Conservation (phyloP, 2,888 invertebrate species). For the Melieria crassipennis region DNA sequence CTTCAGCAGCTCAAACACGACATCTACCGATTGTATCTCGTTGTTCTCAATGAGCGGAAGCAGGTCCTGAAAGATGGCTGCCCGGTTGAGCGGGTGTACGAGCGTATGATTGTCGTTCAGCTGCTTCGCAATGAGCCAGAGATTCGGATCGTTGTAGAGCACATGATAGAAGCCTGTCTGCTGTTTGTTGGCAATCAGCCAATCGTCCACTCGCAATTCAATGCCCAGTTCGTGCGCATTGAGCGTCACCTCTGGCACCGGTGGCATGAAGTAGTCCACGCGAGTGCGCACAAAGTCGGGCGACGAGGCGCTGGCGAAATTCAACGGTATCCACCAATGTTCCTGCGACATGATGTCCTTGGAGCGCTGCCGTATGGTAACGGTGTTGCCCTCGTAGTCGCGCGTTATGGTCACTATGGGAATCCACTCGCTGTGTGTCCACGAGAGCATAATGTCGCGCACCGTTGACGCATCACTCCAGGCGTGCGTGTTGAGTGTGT, state of each 20-base stretch:
- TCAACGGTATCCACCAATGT: conserved; percentile 62
- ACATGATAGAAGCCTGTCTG: conserved; percentile 70
- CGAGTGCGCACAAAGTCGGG: conserved; percentile 54
- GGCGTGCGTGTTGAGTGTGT: conserved; percentile 37
- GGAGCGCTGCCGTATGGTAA: conserved; percentile 69
- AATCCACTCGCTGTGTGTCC: conserved; percentile 72
- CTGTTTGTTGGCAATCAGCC: conserved; percentile 63
- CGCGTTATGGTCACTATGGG: conserved; percentile 69
- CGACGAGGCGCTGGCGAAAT: conserved; percentile 55
- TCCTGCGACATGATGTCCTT: conserved; percentile 48
- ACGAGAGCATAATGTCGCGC: conserved; percentile 69
- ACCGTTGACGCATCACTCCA: conserved; percentile 58
- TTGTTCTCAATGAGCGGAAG: conserved; percentile 70
- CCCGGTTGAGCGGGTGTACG: conserved; percentile 81
- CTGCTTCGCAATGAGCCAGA: conserved; percentile 72
- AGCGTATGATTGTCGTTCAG: conserved; percentile 71
- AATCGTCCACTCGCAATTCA: conserved; percentile 52
- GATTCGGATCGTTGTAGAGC: conserved; percentile 76
- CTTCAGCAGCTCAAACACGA: conserved; percentile 68
- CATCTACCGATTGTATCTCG: conserved; percentile 68
- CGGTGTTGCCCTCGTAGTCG: conserved; percentile 67
- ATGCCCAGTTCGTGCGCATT: conserved; percentile 50
- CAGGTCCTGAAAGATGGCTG: conserved; percentile 86
- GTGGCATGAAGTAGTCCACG: conserved; percentile 59
- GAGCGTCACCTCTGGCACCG: conserved; percentile 50